Base-by-base conservation (phyloP, 1,140 invertebrate species). In the Cryptotermes secundus region DNA sequence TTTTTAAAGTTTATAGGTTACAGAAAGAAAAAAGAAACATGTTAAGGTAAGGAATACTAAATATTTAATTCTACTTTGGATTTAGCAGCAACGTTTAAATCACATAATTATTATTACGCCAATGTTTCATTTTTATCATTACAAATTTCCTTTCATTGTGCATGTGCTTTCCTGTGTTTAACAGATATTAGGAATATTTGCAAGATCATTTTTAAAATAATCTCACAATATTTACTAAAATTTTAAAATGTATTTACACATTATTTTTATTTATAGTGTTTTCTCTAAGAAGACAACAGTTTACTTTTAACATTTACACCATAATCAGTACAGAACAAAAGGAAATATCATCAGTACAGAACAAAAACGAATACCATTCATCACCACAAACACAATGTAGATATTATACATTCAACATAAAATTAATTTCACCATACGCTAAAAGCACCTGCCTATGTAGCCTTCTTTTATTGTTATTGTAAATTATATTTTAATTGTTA, bases 201-300 rank as follows among this genome's bases (percentile, higher is more conserved):
- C 59, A 72, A 72, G 26, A 31, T 31, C 7, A 72, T 72, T 72
- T 72, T 72, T 4, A 59, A 72, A 72, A 72, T n/a, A 72, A 72
- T 26, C 59, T 26, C 59, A 72, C 59, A 72, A 31, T 72, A 72
- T 26, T 72, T 72, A 72, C 59, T 72, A 31, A 72, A 72, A n/a
- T 26, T 72, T 72, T 72, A 72, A 72, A 72, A 72, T 72, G 59
- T 72, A 72, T 72, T 72, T 72, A 72, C 59, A 72, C 31, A 31
- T 72, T 72, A 72, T 72, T 72, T 38, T 72, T 31, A n/a, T 72
- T 72, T 72, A 72, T 72, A 72, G 59, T 72, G 59, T 72, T 7
- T 38, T 31, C 59, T n/a, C 59, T 72, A 72, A 31, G 59, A 72
- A n/a, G 59, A 72, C 59, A 72, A n/a, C 59, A 72, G 26, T 72